A percentile compares a stretch with the other conserved stretches of the same genome.
phyloP scores from a whole-genome alignment of 64 coral and sea anemone genomes.

The Pocillopora damicornis region DNA sequence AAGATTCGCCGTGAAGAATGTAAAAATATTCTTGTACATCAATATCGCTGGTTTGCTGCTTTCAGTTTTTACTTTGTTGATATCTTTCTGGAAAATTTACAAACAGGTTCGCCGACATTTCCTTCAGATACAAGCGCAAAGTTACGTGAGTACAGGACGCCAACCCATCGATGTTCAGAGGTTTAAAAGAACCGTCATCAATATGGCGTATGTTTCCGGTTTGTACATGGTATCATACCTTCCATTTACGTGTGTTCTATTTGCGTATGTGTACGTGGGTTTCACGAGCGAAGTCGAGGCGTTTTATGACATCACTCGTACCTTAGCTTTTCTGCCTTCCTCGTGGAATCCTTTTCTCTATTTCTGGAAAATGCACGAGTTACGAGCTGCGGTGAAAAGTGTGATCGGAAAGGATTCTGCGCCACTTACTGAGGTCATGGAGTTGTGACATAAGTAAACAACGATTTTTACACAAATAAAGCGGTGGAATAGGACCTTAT shows the following conservation, averaged over 20 bases:
- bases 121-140: not conserved
- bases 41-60: slow-evolving; percentile 19
- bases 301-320: slow-evolving; percentile 39
- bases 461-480: too few species aligned
- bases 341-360: slow-evolving; percentile 44
- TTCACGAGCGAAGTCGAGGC: not conserved
- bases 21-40: slow-evolving; percentile 22
- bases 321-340: slow-evolving; percentile 28
- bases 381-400: slow-evolving; percentile 22
- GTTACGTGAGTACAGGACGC: not conserved
- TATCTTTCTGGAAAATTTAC: slow-evolving; percentile 38
- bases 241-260: slow-evolving; percentile 33
- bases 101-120: slow-evolving; percentile 26
- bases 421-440: not conserved
- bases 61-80: not conserved
- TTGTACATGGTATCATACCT: slow-evolving; percentile 43
- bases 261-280: slow-evolving; percentile 25
- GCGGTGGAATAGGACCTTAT: too few species aligned
- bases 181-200: slow-evolving; percentile 31
- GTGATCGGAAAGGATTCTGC: not conserved
- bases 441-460: not conserved
- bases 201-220: slow-evolving; percentile 43
- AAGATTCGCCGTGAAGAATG: slow-evolving; percentile 10
- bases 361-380: slow-evolving; percentile 48
- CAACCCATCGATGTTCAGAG: not conserved